A percentile compares a stretch with the other conserved stretches of the same genome.
These are phyloP conservation scores for Euglossa dilemma DNA, from an alignment of 1,140 invertebrate genomes.

Conservation along the genomic window DNA sequence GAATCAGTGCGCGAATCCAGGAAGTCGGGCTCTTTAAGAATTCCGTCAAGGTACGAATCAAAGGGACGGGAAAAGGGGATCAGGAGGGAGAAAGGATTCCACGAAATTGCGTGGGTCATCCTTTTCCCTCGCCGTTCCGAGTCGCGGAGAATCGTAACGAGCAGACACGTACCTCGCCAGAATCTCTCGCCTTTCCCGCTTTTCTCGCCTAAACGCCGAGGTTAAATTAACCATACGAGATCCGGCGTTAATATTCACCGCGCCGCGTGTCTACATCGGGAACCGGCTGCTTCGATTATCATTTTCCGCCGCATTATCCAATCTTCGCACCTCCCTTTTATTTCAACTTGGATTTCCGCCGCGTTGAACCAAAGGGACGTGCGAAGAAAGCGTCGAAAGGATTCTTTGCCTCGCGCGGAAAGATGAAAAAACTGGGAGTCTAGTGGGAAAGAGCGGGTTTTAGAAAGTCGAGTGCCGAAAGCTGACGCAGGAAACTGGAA, in stretches of 20 bases:
- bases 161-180: neutral
- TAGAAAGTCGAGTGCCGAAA: neutral
- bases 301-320: neutral
- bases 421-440: neutral
- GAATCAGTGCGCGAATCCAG: constrained; percentile 25
- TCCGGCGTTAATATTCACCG: constrained; percentile 16
- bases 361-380: constrained; percentile 1
- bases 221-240: constrained; percentile 37
- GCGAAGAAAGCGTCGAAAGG: neutral
- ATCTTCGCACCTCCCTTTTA: neutral
- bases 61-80: constrained; percentile 20
- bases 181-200: too few relatives aligned
- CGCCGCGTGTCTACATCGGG: neutral
- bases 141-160: constrained; percentile 38
- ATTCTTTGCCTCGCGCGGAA: neutral
- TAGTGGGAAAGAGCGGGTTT: neutral
- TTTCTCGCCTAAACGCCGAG: constrained; percentile 9
- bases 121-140: constrained; percentile 11
- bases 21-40: constrained; percentile 32
- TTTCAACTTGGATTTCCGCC: neutral
- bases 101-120: constrained; percentile 50
- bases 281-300: neutral
- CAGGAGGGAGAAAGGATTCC: constrained; percentile 24
- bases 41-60: constrained; percentile 49
- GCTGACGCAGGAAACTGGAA: neutral